phyloP scores from a whole-genome alignment of 2,797 vertebrate species.

The Iguana delicatissima region DNA sequence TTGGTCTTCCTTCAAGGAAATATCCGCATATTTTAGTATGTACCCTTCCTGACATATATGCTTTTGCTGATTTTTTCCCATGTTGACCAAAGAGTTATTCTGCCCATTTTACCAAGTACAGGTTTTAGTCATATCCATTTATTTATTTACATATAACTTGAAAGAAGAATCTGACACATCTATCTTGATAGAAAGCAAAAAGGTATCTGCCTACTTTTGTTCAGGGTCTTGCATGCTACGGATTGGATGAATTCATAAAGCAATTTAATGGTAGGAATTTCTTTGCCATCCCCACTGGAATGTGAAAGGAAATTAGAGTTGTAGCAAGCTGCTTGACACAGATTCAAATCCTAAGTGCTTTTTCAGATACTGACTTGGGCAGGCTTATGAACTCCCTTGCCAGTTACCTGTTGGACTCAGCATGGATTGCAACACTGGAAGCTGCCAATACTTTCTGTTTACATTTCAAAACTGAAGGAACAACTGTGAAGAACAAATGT shows the following conservation, averaged over 20 bases:
- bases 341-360: background rate
- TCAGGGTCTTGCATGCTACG: too few relatives aligned
- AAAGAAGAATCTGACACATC: too few relatives aligned
- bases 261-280: background rate
- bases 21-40: too few relatives aligned
- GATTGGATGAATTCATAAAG: background rate
- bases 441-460: background rate
- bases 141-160: too few relatives aligned
- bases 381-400: background rate
- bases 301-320: slow-evolving; percentile 5
- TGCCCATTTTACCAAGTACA: too few relatives aligned
- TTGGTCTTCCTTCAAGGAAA: too few relatives aligned
- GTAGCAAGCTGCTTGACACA: slow-evolving; percentile 1
- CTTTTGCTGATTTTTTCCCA: too few relatives aligned
- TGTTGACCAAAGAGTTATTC: too few relatives aligned
- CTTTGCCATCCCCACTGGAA: background rate
- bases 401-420: background rate
- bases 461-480: background rate
- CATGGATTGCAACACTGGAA: slow-evolving; percentile 28
- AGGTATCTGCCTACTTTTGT: too few relatives aligned
- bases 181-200: too few relatives aligned
- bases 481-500: background rate
- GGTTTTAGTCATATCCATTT: too few relatives aligned
- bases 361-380: slow-evolving; percentile 13
- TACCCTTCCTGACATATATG: too few relatives aligned